Evolutionary conservation across 2,888 invertebrate species (phyloP), one percentile per base, ranked within the genome.

Genomic region (Aphodius granarius): DNA sequence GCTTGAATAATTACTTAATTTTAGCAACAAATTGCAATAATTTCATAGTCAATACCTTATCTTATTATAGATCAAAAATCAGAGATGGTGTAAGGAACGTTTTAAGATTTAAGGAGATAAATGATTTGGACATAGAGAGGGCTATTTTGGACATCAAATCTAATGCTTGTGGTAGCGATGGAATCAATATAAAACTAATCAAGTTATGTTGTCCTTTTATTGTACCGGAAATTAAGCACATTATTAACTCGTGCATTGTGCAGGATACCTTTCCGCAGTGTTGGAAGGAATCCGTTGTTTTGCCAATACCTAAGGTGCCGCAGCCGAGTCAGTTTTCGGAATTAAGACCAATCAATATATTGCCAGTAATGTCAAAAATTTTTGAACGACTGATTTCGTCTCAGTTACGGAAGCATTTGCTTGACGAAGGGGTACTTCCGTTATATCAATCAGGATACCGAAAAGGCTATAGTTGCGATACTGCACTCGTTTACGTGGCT

Each of bases 361-460:
- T 73, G 13, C 73, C 73, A 5, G n/a, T 16, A 20, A 64, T 63
- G 5, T 65, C 64, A n/a, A 68, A 73, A 63, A n/a, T 73, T 21
- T 65, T 73, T 18, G 73, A 73, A 65, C 70, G 19, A 66, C 16
- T 73, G 19, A 16, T 73, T 20, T 21, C n/a, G 17, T 5, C 16
- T 63, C 66, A 73, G 21, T 5, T 73, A 15, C 63, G 72, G 3
- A 22, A 15, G 43, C 72, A 71, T 71, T 18, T 71, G 13, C n/a
- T 23, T 19, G 23, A 71, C n/a, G 20, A 73, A 63, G 68, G 70
- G 15, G 21, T 74, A 22, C 21, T 76, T 13, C 76, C 76, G 5
- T 17, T 16, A 13, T 19, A 16, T 23, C 73, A 76, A 68, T 76
- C 63, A 15, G 76, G 76, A 22, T 76, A 73, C 21, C 22, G 73